Percentiles rank a stretch among this genome's conserved stretches.
Conservation (phyloP, 2,888 invertebrate genomes). For the Micropterix aruncella region DNA sequence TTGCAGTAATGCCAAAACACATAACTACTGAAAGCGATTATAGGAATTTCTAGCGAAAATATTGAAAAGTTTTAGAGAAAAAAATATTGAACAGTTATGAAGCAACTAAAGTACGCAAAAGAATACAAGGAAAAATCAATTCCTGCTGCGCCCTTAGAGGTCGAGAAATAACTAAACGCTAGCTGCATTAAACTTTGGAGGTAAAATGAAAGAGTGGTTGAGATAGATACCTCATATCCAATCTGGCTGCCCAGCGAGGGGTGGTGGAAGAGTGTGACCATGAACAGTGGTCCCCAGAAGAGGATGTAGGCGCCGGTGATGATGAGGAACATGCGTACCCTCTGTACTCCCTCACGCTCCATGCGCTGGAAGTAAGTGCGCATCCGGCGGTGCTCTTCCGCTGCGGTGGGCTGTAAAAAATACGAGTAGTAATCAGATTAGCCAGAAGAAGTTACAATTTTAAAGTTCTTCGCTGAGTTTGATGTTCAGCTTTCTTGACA, state of each 20-base stretch:
- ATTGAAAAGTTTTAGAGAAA: too few species aligned
- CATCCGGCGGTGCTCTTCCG: constrained; percentile 60
- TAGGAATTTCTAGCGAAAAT: too few species aligned
- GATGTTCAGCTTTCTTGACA: too few species aligned
- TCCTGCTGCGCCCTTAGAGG: background rate
- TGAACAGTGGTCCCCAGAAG: constrained; percentile 85
- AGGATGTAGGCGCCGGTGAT: constrained; percentile 74
- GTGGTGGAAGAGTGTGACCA: constrained; percentile 69
- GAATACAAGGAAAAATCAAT: too few species aligned
- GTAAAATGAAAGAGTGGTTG: too few species aligned
- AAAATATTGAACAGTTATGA: too few species aligned
- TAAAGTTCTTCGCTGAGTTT: too few species aligned
- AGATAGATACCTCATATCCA: constrained; percentile 60
- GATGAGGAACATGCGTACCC: constrained; percentile 76
- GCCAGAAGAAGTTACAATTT: too few species aligned
- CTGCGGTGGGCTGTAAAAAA: constrained; percentile 22
- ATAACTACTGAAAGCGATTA: too few species aligned
- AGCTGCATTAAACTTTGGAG: constrained; percentile 5
- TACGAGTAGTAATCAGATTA: background rate
- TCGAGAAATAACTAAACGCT: background rate
- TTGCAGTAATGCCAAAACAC: too few species aligned
- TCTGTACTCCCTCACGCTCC: constrained; percentile 66
- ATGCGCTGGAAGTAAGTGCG: constrained; percentile 64
- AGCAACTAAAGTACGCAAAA: too few species aligned
- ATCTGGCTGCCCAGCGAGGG: constrained; percentile 56